Evolutionary conservation across 2,888 invertebrate species (phyloP).

Genomic region (Druceiella hillmani): DNA sequence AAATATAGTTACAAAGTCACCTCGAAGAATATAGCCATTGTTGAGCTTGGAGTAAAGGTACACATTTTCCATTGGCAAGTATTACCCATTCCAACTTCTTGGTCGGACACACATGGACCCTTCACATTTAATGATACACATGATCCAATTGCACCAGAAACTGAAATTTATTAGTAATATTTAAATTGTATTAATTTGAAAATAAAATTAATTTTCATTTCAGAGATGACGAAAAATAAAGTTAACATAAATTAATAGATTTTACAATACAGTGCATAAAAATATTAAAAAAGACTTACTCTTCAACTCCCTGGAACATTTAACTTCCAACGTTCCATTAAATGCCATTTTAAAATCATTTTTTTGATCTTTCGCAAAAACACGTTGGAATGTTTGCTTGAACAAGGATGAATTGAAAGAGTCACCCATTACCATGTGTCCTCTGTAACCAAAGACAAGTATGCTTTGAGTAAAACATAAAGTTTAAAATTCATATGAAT

Average conservation of each 20-base stretch:
- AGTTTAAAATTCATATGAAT: no score
- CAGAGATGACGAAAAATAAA: background rate
- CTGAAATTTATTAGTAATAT: conserved; percentile 33
- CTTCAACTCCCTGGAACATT: conserved; percentile 93
- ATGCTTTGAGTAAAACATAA: no score
- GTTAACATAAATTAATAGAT: background rate
- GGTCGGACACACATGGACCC: conserved; percentile 89
- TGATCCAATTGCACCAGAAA: conserved; percentile 93
- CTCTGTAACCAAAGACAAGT: conserved; percentile 59
- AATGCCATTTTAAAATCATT: conserved; percentile 97
- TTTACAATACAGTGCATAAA: background rate
- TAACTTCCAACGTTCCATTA: conserved; percentile 93
- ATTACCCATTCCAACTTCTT: conserved; percentile 95
- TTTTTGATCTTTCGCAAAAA: conserved; percentile 87
- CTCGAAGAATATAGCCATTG: conserved; percentile 94
- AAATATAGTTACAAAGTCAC: no score
- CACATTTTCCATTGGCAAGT: conserved; percentile 99
- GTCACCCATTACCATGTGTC: conserved; percentile 99
- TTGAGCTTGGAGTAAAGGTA: conserved; percentile 86
- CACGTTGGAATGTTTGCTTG: conserved; percentile 98
- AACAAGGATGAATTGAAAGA: conserved; percentile 98
- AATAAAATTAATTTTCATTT: background rate
- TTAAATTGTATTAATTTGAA: conserved; percentile 15
- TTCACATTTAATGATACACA: conserved; percentile 93
- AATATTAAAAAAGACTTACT: conserved; percentile 37